phyloP scores from a whole-genome alignment of 23 tunicate genomes.

The Aplidium turbinatum region DNA sequence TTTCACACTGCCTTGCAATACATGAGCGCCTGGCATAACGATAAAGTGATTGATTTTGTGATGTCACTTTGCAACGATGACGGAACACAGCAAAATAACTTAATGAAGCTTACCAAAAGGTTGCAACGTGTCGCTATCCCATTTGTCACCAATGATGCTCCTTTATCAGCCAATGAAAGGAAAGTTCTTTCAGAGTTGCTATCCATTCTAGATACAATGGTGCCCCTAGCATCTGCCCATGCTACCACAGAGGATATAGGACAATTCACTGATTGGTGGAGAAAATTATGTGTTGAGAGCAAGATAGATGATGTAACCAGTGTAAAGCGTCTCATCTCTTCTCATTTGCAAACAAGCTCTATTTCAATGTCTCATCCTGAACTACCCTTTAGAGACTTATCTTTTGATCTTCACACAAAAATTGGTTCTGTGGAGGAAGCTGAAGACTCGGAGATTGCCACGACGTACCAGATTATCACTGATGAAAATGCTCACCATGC shows the following conservation, averaged over 20 bases:
- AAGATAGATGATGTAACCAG: constrained; percentile 20
- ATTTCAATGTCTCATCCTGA: too few relatives aligned
- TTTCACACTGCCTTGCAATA: constrained; percentile 44
- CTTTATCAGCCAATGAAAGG: constrained; percentile 42
- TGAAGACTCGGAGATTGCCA: constrained; percentile 3
- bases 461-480: constrained; percentile 34
- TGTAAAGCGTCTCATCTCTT: constrained; percentile 21
- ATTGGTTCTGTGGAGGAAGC: constrained; percentile 32
- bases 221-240: not conserved
- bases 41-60: constrained; percentile 7
- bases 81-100: constrained; percentile 13
- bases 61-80: constrained; percentile 25
- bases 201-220: constrained; percentile 12
- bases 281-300: constrained; percentile 41
- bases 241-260: not conserved
- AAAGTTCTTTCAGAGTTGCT: constrained; percentile 39
- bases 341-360: too few relatives aligned
- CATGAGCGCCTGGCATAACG: not conserved
- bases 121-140: constrained; percentile 64
- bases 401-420: constrained; percentile 21
- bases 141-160: constrained; percentile 26
- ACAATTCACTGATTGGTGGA: constrained; percentile 49
- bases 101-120: constrained; percentile 19
- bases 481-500: constrained; percentile 24
- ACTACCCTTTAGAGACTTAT: constrained; percentile 37